Evolutionary conservation across 2,113 vertebrate species (phyloP).

Genomic region (Pleuronectes platessa): DNA sequence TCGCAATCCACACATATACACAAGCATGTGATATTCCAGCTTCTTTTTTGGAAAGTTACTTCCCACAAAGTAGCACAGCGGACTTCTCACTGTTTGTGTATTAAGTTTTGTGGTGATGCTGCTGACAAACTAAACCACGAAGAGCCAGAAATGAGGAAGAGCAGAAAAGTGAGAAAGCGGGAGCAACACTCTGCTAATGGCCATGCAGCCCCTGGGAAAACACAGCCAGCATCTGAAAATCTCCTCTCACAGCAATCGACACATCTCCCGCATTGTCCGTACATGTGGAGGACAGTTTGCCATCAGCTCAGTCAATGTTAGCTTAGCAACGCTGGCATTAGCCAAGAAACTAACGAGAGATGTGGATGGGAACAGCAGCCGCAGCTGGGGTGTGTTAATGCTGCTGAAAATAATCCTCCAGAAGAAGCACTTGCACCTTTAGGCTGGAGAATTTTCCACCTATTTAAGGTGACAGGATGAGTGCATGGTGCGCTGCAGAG

Average conservation of each 20-base stretch:
- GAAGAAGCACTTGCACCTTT: slow-evolving; percentile 36
- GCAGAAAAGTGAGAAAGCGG: slow-evolving; percentile 46
- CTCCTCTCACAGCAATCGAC: slow-evolving; percentile 44
- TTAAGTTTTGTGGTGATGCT: slow-evolving; percentile 65
- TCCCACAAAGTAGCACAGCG: slow-evolving; percentile 36
- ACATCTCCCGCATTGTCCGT: slow-evolving; percentile 20
- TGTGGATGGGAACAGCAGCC: slow-evolving; percentile 36
- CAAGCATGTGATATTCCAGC: slow-evolving; percentile 63
- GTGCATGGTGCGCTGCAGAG: slow-evolving; percentile 25
- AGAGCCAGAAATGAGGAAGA: slow-evolving; percentile 35
- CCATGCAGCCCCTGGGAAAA: slow-evolving; percentile 21
- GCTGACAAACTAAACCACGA: slow-evolving; percentile 47
- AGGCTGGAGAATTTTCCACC: slow-evolving; percentile 42
- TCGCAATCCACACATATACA: slow-evolving; percentile 39
- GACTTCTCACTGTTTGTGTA: slow-evolving; percentile 73
- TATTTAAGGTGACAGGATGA: slow-evolving; percentile 48
- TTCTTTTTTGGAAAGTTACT: slow-evolving; percentile 66
- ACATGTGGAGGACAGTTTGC: slow-evolving; percentile 3
- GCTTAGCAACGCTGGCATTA: slow-evolving; percentile 55
- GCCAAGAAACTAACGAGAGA: slow-evolving; percentile 27
- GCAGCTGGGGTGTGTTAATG: slow-evolving; percentile 28
- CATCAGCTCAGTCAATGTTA: slow-evolving; percentile 51
- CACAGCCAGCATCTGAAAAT: slow-evolving; percentile 38
- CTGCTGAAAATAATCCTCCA: slow-evolving; percentile 33
- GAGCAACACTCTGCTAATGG: slow-evolving; percentile 66